A percentile compares a stretch with the other conserved stretches of the same genome.
These are phyloP conservation scores for Andricus grossulariae DNA, from an alignment of 1,140 invertebrate genomes.

Conservation along the genomic window DNA sequence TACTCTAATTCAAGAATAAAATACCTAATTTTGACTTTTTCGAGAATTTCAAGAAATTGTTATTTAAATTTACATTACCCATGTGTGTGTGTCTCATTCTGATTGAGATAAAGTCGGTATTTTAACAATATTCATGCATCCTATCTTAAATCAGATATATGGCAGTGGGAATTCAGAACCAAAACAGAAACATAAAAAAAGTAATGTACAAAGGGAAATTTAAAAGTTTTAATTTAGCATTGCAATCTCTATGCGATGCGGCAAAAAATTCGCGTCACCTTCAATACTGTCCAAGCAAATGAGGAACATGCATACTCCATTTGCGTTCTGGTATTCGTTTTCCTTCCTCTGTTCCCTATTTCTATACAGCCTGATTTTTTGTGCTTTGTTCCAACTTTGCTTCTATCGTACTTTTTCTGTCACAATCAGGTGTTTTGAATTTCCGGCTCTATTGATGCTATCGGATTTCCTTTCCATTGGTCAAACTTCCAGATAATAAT, in stretches of 20 bases:
- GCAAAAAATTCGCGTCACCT: background rate
- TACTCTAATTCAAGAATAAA: no score
- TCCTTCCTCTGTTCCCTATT: background rate
- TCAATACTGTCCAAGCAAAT: background rate
- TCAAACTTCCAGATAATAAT: no score
- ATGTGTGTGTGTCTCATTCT: no score
- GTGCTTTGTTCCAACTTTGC: background rate
- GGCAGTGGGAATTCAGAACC: no score
- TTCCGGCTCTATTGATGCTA: background rate
- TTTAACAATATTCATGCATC: no score
- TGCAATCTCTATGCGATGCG: background rate
- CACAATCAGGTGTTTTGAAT: conserved; percentile 4
- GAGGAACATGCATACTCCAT: background rate
- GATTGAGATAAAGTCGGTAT: no score
- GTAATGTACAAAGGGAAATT: no score
- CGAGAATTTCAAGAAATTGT: no score
- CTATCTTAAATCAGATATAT: no score
- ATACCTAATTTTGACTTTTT: no score
- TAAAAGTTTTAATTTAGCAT: background rate
- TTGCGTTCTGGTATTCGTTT: background rate
- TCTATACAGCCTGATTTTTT: conserved; percentile 7
- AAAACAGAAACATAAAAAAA: no score
- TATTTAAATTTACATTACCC: no score
- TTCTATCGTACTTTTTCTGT: background rate
- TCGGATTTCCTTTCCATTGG: background rate